Conservation (phyloP, 2,113 vertebrate species). For the Vidua chalybeata region DNA sequence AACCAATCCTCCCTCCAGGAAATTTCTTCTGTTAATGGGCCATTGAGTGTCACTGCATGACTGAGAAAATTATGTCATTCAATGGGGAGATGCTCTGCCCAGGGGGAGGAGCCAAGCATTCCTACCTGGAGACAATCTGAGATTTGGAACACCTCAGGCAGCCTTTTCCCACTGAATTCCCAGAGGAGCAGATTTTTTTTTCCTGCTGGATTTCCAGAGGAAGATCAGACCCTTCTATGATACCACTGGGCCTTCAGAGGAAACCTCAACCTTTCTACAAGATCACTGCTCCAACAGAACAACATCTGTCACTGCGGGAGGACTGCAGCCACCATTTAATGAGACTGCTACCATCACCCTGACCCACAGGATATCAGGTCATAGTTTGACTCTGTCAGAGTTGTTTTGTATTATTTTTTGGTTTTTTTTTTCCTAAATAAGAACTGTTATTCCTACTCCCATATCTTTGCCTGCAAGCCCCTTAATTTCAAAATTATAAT, state of each 20-base stretch:
- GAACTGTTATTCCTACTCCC: neutral
- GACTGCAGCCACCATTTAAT: neutral
- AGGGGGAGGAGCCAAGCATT: neutral
- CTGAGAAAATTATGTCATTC: neutral
- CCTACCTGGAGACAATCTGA: neutral
- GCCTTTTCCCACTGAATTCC: neutral
- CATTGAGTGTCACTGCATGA: neutral
- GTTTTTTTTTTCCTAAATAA: neutral
- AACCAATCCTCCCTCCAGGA: too few species aligned
- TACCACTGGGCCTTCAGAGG: accelerated
- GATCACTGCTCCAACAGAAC: neutral
- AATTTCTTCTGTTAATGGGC: too few species aligned
- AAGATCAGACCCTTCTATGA: neutral
- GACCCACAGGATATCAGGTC: neutral
- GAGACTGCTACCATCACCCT: neutral
- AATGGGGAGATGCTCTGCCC: neutral
- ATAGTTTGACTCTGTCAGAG: neutral
- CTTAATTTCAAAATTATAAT: neutral
- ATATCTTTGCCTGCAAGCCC: neutral
- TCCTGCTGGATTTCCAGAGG: neutral
- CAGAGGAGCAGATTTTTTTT: neutral
- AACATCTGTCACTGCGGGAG: neutral
- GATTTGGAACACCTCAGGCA: neutral
- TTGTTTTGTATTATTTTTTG: neutral
- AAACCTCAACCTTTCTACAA: neutral